Percentiles rank a stretch among this genome's conserved stretches.
Conservation (phyloP, 2,113 vertebrate genomes). For the Hydropotes inermis region DNA sequence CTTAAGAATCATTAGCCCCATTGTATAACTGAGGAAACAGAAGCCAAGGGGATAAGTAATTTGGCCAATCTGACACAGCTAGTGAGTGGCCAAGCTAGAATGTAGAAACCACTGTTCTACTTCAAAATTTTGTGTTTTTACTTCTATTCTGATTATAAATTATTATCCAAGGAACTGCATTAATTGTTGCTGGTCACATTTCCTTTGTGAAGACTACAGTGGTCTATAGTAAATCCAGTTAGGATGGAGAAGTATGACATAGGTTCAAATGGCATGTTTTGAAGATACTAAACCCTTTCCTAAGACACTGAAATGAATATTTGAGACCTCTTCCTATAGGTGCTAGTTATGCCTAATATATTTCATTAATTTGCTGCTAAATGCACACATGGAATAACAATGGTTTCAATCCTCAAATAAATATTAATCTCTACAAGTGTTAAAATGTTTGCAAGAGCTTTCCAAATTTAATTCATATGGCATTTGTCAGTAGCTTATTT, state of each 20-base stretch:
- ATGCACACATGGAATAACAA: slow-evolving; percentile 8
- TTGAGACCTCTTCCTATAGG: background rate
- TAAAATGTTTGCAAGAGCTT: background rate
- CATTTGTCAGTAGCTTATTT: background rate
- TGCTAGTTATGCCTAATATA: background rate
- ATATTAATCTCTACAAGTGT: background rate
- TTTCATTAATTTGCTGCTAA: background rate
- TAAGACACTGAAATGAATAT: background rate
- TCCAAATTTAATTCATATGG: background rate
- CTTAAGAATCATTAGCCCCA: background rate
- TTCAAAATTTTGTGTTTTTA: slow-evolving; percentile 11
- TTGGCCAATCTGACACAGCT: background rate
- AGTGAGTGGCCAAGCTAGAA: background rate
- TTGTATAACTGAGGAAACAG: background rate
- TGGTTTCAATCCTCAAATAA: background rate
- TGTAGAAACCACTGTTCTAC: background rate
- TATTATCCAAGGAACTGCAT: background rate
- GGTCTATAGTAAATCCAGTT: background rate
- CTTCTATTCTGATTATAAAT: background rate
- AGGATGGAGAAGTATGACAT: background rate
- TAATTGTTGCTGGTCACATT: background rate
- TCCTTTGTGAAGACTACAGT: background rate
- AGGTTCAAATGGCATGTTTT: background rate
- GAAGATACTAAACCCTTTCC: background rate
- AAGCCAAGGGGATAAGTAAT: background rate